Evolutionary conservation across 2,888 invertebrate genomes (phyloP).

Genomic region (Hemistola chrysoprasaria): DNA sequence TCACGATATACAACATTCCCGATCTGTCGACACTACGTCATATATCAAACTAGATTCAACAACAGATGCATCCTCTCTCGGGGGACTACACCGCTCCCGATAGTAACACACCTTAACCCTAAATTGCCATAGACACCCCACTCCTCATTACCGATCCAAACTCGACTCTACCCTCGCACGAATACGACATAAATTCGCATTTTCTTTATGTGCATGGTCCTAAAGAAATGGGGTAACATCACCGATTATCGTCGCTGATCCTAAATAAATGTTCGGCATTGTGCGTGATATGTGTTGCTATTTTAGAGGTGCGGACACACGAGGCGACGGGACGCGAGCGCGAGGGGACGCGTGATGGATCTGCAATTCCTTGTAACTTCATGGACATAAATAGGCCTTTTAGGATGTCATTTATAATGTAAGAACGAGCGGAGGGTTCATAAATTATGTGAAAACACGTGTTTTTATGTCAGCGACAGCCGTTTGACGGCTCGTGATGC

Average conservation of each 20-base stretch:
- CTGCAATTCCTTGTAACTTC: conserved; percentile 26
- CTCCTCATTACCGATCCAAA: conserved; percentile 9
- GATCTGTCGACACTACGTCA: neutral
- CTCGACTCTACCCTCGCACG: neutral
- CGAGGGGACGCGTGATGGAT: conserved; percentile 33
- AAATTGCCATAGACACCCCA: conserved; percentile 13
- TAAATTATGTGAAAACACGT: conserved; percentile 3
- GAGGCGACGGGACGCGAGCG: conserved; percentile 29
- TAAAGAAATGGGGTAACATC: conserved; percentile 55
- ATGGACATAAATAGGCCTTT: conserved; percentile 24
- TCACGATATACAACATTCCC: too few relatives aligned
- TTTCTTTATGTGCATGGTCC: neutral
- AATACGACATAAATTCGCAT: conserved; percentile 7
- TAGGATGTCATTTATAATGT: conserved; percentile 24
- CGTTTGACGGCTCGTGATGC: neutral
- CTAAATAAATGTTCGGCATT: conserved; percentile 58
- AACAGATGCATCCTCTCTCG: conserved; percentile 25
- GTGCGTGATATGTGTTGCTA: conserved; percentile 36
- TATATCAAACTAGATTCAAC: conserved; percentile 16
- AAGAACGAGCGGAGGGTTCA: conserved; percentile 4
- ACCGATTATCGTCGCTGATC: conserved; percentile 60
- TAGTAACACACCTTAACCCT: conserved; percentile 30
- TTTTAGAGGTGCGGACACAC: conserved; percentile 29
- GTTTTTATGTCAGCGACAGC: neutral
- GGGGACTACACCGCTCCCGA: conserved; percentile 11